Base-by-base conservation (phyloP, 2,888 invertebrate species). In the Tridacna crocea region DNA sequence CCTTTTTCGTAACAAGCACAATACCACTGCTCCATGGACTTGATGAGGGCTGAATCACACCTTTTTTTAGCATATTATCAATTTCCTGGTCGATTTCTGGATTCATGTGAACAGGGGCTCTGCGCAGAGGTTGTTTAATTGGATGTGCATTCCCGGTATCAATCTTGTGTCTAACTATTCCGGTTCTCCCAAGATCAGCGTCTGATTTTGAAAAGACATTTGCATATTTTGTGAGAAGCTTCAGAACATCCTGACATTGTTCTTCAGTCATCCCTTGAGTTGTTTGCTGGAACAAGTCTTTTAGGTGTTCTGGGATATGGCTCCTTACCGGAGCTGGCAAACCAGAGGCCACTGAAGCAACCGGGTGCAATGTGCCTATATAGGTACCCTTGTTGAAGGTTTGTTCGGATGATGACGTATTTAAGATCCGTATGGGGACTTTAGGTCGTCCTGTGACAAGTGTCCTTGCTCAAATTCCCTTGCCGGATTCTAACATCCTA, bases 1-100 rank as follows among this genome's bases (percentile, higher is more conserved):
- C 76, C 48, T 63, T 80, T 47, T 80, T 80, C n/a, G 48, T 51
- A 0, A 80, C 76, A 13, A 76, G 27, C 13, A 80, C 80, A 51
- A 81, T 77, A 22, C 68, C 68, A 68, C 77, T 77, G 22, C 75
- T 75, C 76, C 61, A 51, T 22, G 80, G 24, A 13, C 47, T 24
- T 76, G 26, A n/a, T 19, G 27, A 63, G 17, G 15, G 63, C 63
- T 68, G 68, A 36, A 68, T 68, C 0, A 73, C 75, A n/a, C 63
- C 79, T 13, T 66, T 73, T 1, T 79, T 12, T 13, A 82, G 26
- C 82, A 84, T 82, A 11, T 82, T 72, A 4, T 75, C 26, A 6
- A 84, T 58, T 73, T 81, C 72, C 22, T 48, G 51, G 46, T 75
- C 78, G 8, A 77, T 58, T 51, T 78, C 77, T n/a, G 12, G 15